Conservation (phyloP, 2,888 invertebrate species). For the Callyntrura sp. region DNA sequence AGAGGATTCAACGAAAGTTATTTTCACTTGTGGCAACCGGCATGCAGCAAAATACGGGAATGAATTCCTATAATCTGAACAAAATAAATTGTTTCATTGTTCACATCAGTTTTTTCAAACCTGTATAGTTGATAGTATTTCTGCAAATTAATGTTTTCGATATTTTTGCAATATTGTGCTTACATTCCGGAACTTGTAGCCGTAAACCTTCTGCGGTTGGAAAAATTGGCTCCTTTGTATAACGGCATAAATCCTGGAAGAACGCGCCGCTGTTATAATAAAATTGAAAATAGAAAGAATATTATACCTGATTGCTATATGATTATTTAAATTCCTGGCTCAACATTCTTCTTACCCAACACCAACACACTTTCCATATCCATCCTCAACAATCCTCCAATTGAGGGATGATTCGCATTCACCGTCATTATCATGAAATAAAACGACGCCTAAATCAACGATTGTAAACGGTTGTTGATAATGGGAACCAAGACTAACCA, state of each 20-base stretch:
- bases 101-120: too few species aligned
- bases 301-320: too few species aligned
- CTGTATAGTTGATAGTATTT: too few species aligned
- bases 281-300: not conserved
- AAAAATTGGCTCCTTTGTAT: too few species aligned
- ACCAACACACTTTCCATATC: not conserved
- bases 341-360: not conserved
- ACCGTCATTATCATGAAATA: not conserved
- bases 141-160: too few species aligned
- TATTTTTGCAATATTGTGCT: too few species aligned
- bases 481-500: too few species aligned
- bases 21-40: not conserved
- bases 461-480: not conserved
- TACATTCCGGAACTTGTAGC: too few species aligned
- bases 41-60: not conserved
- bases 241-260: too few species aligned
- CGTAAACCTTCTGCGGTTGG: too few species aligned
- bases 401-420: not conserved
- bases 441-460: not conserved
- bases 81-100: not conserved
- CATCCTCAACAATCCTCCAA: not conserved
- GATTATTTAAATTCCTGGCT: too few species aligned
- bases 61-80: not conserved
- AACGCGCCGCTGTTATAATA: too few species aligned
- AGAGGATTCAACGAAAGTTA: not conserved